Percentiles rank a stretch among this genome's conserved stretches.
Conservation (phyloP, 2,888 invertebrate genomes). For the Aporophyla nigra region DNA sequence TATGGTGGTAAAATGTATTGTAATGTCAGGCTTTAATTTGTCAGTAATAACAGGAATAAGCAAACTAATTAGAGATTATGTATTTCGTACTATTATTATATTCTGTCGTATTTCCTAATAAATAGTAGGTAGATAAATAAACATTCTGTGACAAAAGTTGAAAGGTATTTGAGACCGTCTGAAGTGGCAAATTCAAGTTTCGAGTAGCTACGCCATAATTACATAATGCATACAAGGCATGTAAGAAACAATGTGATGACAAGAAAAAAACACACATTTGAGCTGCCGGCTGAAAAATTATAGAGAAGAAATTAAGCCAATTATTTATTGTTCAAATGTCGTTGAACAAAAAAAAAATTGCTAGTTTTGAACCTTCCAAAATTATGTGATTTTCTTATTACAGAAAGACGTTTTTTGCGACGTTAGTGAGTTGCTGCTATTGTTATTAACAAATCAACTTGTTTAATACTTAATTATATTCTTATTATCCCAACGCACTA, state of each 20-base stretch:
- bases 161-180: background rate
- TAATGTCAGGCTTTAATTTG: background rate
- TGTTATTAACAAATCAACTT: slow-evolving; percentile 2
- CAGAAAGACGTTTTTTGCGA: slow-evolving; percentile 13
- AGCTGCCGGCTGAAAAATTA: background rate
- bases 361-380: background rate
- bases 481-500: too few species aligned
- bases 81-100: background rate
- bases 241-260: background rate
- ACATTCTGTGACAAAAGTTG: slow-evolving; percentile 6
- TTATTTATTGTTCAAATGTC: background rate
- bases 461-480: background rate
- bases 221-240: background rate
- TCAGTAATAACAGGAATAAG: background rate
- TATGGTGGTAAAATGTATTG: too few species aligned
- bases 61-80: background rate
- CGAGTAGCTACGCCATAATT: background rate
- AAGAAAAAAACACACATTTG: slow-evolving; percentile 20
- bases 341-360: background rate
- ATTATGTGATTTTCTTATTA: background rate
- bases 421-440: background rate
- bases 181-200: background rate
- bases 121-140: background rate
- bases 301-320: background rate
- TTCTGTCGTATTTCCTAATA: background rate